A percentile compares a stretch with the other conserved stretches of the same genome.
phyloP scores from a whole-genome alignment of 2,888 invertebrate genomes.

The Villa cingulata region DNA sequence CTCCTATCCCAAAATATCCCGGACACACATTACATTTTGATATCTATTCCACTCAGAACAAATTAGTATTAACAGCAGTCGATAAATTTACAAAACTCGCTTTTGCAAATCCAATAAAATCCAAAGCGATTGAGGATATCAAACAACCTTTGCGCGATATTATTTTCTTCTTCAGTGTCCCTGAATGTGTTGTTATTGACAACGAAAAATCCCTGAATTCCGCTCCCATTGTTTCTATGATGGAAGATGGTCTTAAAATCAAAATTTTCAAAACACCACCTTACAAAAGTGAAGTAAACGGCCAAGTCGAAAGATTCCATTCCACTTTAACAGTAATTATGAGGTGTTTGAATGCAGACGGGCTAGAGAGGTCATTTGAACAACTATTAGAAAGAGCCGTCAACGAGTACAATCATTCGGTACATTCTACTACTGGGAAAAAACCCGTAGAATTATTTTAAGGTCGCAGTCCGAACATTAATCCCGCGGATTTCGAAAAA shows the following conservation, averaged over 20 bases:
- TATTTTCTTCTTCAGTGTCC: conserved; percentile 1
- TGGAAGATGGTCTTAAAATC: conserved; percentile 4
- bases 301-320: conserved; percentile 7
- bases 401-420: conserved; percentile 2
- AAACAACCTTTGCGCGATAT: conserved; percentile 4
- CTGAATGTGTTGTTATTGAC: conserved; percentile 4
- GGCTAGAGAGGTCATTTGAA: conserved; percentile 1
- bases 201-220: conserved; percentile 5
- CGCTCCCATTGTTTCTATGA: conserved; percentile 1
- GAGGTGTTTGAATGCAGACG: conserved; percentile 4
- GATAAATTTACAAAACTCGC: conserved; percentile 9
- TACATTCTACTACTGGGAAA: conserved; percentile 3
- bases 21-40: conserved; percentile 5
- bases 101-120: conserved; percentile 3
- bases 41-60: neutral
- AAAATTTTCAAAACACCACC: conserved; percentile 5
- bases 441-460: conserved; percentile 7
- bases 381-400: conserved; percentile 3
- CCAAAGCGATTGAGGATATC: conserved; percentile 4
- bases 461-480: conserved; percentile 1
- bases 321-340: conserved; percentile 8
- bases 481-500: conserved; percentile 2
- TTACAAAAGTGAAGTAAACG: conserved; percentile 8
- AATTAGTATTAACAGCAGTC: conserved; percentile 4
- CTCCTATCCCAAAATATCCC: conserved; percentile 3